Evolutionary conservation across 2,888 invertebrate genomes (phyloP).

Genomic region (Agrotis puta): DNA sequence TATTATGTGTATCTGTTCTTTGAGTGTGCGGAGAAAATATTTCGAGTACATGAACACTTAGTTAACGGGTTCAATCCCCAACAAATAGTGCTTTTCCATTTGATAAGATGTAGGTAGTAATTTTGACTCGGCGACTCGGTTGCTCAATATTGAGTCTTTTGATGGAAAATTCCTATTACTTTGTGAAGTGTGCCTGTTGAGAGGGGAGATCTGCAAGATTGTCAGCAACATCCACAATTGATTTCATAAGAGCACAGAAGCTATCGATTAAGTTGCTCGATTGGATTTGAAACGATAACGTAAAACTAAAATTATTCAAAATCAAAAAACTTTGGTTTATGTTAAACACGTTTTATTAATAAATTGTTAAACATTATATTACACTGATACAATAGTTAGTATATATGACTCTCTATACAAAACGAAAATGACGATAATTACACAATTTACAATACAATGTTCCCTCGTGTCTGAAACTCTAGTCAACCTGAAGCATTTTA

Average conservation of each 20-base stretch:
- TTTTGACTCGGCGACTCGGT: too few relatives aligned
- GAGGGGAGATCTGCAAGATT: too few relatives aligned
- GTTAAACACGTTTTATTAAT: constrained; percentile 83
- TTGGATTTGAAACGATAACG: neutral
- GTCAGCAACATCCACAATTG: too few relatives aligned
- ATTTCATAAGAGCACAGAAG: neutral
- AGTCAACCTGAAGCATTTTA: constrained; percentile 55
- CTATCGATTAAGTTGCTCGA: neutral
- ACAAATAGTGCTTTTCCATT: neutral
- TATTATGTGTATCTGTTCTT: constrained; percentile 49
- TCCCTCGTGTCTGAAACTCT: constrained; percentile 43
- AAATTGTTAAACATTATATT: constrained; percentile 84
- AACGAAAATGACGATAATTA: constrained; percentile 76
- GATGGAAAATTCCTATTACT: too few relatives aligned
- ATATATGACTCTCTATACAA: constrained; percentile 89
- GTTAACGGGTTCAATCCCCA: constrained; percentile 10
- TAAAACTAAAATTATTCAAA: too few relatives aligned
- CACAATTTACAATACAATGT: constrained; percentile 76
- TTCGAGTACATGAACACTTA: neutral
- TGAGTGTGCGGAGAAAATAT: neutral
- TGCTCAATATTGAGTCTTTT: too few relatives aligned
- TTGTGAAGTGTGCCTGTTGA: too few relatives aligned
- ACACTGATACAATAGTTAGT: constrained; percentile 78
- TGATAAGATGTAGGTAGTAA: neutral
- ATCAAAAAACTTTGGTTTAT: constrained; percentile 29